Base-by-base conservation (phyloP, 2,888 invertebrate genomes). In the Macropis europaea region DNA sequence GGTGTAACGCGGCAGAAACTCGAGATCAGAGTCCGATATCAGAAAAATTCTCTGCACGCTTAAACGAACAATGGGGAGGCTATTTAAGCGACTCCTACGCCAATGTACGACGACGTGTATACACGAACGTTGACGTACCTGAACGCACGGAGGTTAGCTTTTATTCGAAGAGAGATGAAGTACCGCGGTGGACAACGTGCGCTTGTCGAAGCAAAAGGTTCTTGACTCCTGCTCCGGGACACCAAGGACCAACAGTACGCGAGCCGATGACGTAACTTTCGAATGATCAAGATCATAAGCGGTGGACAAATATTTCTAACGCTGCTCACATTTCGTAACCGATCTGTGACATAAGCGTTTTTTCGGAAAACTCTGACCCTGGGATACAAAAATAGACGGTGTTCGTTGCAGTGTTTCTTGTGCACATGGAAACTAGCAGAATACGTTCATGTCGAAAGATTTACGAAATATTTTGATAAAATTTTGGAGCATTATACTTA, bases 11-110 rank as follows among this genome's bases (percentile, higher is more conserved):
- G 60, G 40, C 40, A 53, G 56, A 63, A 57, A 50, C 30, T 43
- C 36, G 52, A 67, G 68, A 70, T 70, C 68, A 22, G 30, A n/a
- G 32, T 40, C 11, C 36, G 53, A 52, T 56, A 56, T 68, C 30
- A n/a, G 52, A 61, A 40, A 68, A 59, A 26, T 6, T 17, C 17
- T 36, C 53, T 19, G 32, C 36, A 30, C 36, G 32, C 3, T 54
- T 38, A 9, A n/a, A 42, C 54, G 30, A 45, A 68, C 70, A 71
- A 71, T 68, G 28, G 68, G 13, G 34, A 6, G 9, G 22, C 60
- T 45, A 68, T 61, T 68, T 71, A 38, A 68, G 42, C 3, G 15
- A 61, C 68, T 50, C 70, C 70, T 68, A 71, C 70, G 70, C 38
- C 54, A 32, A 28, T 68, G 68, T 38, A 19, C 34, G 28, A 42